Evolutionary conservation across 2,888 invertebrate species (phyloP).

Genomic region (Phymatocera aterrima): DNA sequence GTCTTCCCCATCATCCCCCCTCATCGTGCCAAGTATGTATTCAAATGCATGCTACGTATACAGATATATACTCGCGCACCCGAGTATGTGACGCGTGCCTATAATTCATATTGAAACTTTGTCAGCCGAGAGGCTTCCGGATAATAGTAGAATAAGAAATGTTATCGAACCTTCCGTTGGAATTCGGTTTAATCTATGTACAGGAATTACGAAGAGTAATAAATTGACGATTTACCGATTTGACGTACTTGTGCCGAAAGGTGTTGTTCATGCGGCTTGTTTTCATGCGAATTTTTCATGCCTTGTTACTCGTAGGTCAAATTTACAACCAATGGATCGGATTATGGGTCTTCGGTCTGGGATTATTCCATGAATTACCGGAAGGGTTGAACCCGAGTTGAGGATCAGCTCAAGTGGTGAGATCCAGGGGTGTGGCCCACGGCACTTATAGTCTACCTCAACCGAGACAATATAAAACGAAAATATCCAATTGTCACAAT

Average conservation of each 20-base stretch:
- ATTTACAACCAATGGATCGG: slow-evolving; percentile 28
- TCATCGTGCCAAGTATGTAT: not conserved
- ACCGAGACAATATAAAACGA: slow-evolving; percentile 27
- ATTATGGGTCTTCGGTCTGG: not conserved
- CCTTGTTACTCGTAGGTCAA: not conserved
- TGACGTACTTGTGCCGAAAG: slow-evolving; percentile 1
- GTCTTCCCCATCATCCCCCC: not conserved
- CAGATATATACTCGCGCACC: not conserved
- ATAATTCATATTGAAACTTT: not conserved
- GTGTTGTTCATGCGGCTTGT: not conserved
- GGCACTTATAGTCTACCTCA: slow-evolving; percentile 7
- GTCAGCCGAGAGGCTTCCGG: not conserved
- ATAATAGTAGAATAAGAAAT: not conserved
- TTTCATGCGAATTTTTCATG: slow-evolving; percentile 3
- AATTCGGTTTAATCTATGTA: not conserved
- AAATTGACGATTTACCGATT: slow-evolving; percentile 33
- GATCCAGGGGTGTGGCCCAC: slow-evolving; percentile 36
- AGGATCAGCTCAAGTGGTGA: slow-evolving; percentile 23
- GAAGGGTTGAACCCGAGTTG: slow-evolving; percentile 9
- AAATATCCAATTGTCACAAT: slow-evolving; percentile 42
- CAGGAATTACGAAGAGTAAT: not conserved
- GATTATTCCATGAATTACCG: slow-evolving; percentile 19
- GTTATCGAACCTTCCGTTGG: not conserved
- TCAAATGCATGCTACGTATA: not conserved
- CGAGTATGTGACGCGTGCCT: not conserved